Base-by-base conservation (phyloP, 2,888 invertebrate species). In the Pteria penguin region DNA sequence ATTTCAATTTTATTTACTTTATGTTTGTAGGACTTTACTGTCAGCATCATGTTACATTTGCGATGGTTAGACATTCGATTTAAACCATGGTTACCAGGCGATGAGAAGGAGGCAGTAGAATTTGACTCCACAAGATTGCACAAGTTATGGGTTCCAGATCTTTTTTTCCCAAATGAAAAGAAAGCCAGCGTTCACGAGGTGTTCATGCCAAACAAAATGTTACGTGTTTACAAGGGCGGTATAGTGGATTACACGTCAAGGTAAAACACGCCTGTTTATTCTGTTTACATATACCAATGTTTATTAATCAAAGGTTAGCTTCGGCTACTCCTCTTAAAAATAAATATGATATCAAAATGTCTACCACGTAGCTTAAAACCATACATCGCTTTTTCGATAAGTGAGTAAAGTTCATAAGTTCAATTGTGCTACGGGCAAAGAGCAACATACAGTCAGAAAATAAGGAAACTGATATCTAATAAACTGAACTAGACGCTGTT, bases 121-220 rank as follows among this genome's bases (percentile, higher is more conserved):
- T 96, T 97, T 29, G 90, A 91, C 74, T 84, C 88, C 32, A 90
- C 89, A 80, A 87, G 90, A 66, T 80, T 91, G 72, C 96, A 96
- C 93, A 95, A 97, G 87, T 97, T 98, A 75, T 99, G 98, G 98
- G 98, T 98, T 96, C 98, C 98, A 45, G 98, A 99, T 94, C 94
- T 98, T 86, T 98, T 98, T 94, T 98, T 98, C 94, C 96, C 97
- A 74, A 98, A 98, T 91, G 98, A 98, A 93, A 98, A 98, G 93
- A 97, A 97, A 91, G 98, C 98, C 71, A 98, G 98, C 92, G 91
- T 88, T 74, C 98, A 98, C 94, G 96, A 97, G 93, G 98, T 98
- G 93, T 97, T 98, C 92, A 97, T 97, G 97, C 97, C 98, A 80
- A 98, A 98, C 93, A 97, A 98, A 85, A 97, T 98, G 94, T 97